These are phyloP conservation scores for Thamnophis elegans DNA, from an alignment of 2,797 vertebrate species.

Conservation along the genomic window DNA sequence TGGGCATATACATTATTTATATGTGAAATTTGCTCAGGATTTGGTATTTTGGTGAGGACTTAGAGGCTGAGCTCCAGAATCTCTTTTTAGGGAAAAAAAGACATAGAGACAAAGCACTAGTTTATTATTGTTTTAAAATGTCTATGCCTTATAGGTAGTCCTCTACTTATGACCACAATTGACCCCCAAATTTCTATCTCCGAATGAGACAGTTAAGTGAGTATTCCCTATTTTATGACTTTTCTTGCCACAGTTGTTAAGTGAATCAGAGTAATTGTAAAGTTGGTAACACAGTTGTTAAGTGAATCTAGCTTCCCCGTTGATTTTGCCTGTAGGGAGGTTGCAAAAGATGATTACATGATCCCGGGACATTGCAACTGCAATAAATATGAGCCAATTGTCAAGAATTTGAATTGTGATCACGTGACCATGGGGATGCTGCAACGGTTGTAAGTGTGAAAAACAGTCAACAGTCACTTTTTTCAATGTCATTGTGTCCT, in stretches of 20 bases:
- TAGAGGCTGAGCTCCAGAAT: background rate
- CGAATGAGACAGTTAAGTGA: background rate
- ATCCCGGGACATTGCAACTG: background rate
- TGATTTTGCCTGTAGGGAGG: background rate
- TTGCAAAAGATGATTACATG: background rate
- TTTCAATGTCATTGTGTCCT: background rate
- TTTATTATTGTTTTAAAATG: background rate
- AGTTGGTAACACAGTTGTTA: background rate
- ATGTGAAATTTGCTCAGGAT: background rate
- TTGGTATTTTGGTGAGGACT: background rate
- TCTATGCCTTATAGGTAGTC: background rate
- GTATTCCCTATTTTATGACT: background rate
- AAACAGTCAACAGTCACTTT: background rate
- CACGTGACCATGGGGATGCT: background rate
- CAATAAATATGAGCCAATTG: background rate
- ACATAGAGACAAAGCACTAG: background rate
- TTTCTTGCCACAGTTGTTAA: background rate
- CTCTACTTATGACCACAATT: background rate
- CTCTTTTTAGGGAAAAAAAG: background rate
- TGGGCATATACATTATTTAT: background rate
- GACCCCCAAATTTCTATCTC: background rate
- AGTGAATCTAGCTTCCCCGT: background rate
- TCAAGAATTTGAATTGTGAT: background rate
- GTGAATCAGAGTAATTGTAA: background rate
- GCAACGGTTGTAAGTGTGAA: background rate